Evolutionary conservation across 2,797 vertebrate species (phyloP).

Genomic region (Enteromius radiatus): DNA sequence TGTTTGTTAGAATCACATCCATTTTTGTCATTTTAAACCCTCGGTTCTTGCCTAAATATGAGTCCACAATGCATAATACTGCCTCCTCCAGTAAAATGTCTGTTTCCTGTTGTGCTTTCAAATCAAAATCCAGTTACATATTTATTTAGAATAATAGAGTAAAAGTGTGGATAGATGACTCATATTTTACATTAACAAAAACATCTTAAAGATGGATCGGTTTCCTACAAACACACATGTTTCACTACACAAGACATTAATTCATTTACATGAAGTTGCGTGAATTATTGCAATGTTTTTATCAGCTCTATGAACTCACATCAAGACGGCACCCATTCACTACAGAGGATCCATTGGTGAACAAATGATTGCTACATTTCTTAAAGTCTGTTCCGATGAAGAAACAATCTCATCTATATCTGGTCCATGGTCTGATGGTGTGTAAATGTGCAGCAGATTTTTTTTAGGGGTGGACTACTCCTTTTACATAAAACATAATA

Average conservation of each 20-base stretch:
- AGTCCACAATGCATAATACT: neutral
- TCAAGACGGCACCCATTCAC: neutral
- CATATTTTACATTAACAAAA: neutral
- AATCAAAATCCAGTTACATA: neutral
- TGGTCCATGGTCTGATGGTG: neutral
- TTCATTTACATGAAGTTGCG: neutral
- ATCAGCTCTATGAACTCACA: neutral
- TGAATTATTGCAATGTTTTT: neutral
- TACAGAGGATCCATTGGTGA: neutral
- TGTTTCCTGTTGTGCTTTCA: neutral
- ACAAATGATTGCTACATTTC: neutral
- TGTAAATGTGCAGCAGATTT: neutral
- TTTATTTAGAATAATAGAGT: neutral
- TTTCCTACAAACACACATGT: neutral
- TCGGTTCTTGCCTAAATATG: neutral
- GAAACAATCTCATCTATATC: neutral
- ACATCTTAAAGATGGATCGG: neutral
- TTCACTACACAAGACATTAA: neutral
- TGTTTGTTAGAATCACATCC: neutral
- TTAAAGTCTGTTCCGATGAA: neutral
- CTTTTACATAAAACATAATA: constrained; percentile 10
- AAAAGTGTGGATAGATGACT: neutral
- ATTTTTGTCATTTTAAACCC: neutral
- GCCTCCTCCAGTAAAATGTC: neutral
- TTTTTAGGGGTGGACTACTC: neutral